Base-by-base conservation (phyloP, 2,888 invertebrate species). In the Eupithecia abbreviata region DNA sequence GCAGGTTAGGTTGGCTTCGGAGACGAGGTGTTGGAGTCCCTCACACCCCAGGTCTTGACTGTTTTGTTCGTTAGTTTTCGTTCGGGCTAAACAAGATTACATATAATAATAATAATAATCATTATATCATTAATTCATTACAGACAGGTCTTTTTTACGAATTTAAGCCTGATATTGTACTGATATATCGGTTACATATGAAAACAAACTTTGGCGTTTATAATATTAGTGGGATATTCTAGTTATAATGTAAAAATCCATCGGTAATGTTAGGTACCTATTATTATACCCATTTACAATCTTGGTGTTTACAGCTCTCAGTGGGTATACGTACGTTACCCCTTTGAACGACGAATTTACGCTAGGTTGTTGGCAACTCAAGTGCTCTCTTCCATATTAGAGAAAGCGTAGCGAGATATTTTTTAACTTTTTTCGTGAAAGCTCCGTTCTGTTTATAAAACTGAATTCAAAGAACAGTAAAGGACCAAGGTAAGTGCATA, bases 391-490 rank as follows among this genome's bases (percentile, higher is more conserved):
- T 75, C 67, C 66, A 67, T 55, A 55, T 71, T 58, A 55, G 62
- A 18, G 62, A 74, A 58, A n/a, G 43, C 42, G 43, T 72, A n/a
- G 62, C 30, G 18, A 30, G 62, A 51, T 71, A 42, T 71, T 74
- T 43, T 51, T 69, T 51, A 66, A 15, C 10, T 15, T 71, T 77
- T 74, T 71, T 71, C 51, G 9, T 65, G 15, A 67, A 71, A 72
- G 51, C 72, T 76, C 51, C 67, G 67, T 67, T 41, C 41, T 72
- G 69, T 74, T 30, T 55, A 69, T 72, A 55, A 30, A 67, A 67
- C 65, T 58, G 58, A 69, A 74, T 66, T 75, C 72, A 75, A 75
- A 72, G 66, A 73, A 72, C 69, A 62, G 70, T 47, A 73, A 73
- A 73, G 69, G 66, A 42, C 15, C 30, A 30, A 10, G 62, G 4